Evolutionary conservation across 1,140 invertebrate species (phyloP).

Genomic region (Euwallacea similis): DNA sequence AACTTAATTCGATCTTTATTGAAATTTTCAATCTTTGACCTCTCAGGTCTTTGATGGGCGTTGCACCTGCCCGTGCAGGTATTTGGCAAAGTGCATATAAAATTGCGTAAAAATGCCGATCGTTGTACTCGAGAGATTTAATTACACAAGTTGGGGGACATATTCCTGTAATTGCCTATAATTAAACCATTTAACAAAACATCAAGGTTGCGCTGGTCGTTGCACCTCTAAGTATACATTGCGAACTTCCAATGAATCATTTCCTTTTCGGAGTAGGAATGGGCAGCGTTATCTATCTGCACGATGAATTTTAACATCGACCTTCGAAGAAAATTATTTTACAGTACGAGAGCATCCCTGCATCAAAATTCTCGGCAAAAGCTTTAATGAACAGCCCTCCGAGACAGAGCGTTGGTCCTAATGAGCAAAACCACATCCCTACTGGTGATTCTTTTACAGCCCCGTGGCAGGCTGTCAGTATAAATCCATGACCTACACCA

Average conservation of each 20-base stretch:
- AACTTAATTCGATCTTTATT: no score
- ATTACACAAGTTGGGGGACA: slow-evolving; percentile 31
- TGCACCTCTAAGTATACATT: slow-evolving; percentile 36
- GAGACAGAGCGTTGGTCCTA: no score
- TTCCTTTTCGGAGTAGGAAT: slow-evolving; percentile 38
- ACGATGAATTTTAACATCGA: not conserved
- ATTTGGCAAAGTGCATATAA: no score
- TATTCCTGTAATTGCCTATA: slow-evolving; percentile 32
- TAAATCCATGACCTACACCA: slow-evolving; percentile 42
- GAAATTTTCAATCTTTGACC: no score
- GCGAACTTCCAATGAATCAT: slow-evolving; percentile 38
- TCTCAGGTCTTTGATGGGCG: no score
- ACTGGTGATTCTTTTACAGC: slow-evolving; percentile 28
- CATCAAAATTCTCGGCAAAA: no score
- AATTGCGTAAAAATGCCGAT: no score
- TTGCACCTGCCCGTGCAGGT: no score
- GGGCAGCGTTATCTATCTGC: not conserved
- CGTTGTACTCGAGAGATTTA: slow-evolving; percentile 16
- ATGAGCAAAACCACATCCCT: slow-evolving; percentile 6
- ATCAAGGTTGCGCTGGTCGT: slow-evolving; percentile 37
- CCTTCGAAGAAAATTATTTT: no score
- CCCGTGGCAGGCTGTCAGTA: slow-evolving; percentile 28
- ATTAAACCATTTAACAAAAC: slow-evolving; percentile 39
- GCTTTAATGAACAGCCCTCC: no score
- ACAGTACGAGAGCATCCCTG: no score